These are phyloP conservation scores for Leucophora obtusa DNA, from an alignment of 2,888 invertebrate species.

Conservation along the genomic window DNA sequence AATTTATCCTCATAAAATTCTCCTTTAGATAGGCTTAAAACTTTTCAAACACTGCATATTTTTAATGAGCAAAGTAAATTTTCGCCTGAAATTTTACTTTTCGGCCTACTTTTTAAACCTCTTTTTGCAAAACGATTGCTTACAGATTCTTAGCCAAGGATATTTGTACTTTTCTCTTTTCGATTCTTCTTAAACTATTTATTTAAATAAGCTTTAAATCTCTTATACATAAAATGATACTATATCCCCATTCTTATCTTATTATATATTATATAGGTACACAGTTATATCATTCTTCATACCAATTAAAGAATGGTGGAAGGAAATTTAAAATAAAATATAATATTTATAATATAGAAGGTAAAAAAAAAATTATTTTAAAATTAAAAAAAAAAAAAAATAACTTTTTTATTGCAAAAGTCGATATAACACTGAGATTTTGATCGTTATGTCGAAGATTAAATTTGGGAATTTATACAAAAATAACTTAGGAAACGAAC, in stretches of 20 bases:
- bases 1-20: too few relatives aligned
- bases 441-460: not conserved
- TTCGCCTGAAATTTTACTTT: too few relatives aligned
- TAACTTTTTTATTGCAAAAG: not conserved
- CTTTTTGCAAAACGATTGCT: too few relatives aligned
- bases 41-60: too few relatives aligned
- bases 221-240: not conserved
- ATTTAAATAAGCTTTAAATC: constrained; percentile 43
- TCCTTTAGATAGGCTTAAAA: too few relatives aligned
- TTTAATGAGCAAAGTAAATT: too few relatives aligned
- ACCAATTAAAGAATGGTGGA: not conserved
- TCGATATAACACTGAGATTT: not conserved
- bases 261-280: not conserved
- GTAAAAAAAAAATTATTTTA: not conserved
- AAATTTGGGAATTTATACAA: not conserved
- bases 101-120: too few relatives aligned
- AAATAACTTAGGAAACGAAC: not conserved
- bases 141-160: too few relatives aligned
- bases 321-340: not conserved
- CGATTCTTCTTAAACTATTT: constrained; percentile 21
- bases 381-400: not conserved
- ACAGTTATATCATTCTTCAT: not conserved
- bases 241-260: constrained; percentile 17
- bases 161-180: too few relatives aligned
- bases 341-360: not conserved